Conservation (phyloP, 1,140 invertebrate species). For the Acromyrmex charruanus region DNA sequence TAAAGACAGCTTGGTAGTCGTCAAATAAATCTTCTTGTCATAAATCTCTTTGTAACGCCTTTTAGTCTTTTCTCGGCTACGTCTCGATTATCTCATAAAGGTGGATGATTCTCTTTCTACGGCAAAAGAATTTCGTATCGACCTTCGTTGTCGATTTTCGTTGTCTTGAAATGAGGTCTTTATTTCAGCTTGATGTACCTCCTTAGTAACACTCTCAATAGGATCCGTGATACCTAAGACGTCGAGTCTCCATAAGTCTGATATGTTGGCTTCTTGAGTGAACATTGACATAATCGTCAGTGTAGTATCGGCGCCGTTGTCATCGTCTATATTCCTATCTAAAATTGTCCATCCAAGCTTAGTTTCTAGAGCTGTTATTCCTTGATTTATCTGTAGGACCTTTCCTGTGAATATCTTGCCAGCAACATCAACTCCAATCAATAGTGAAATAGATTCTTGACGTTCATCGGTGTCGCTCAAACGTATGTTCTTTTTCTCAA, state of each 20-base stretch:
- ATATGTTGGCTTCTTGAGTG: not conserved
- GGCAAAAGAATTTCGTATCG: no score
- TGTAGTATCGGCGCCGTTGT: not conserved
- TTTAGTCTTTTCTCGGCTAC: no score
- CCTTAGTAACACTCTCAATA: not conserved
- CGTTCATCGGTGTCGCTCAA: not conserved
- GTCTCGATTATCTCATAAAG: no score
- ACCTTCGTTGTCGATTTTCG: no score
- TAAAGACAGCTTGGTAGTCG: no score
- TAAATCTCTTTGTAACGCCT: no score
- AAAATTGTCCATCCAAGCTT: constrained; percentile 77
- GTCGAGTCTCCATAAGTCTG: no score
- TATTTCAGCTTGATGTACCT: no score
- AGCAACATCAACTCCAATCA: constrained; percentile 77
- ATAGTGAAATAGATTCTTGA: not conserved
- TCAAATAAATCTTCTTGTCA: no score
- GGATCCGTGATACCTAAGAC: no score
- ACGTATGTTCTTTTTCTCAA: not conserved
- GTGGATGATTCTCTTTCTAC: no score
- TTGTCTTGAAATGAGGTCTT: no score
- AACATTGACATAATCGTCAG: not conserved
- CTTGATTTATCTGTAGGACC: constrained; percentile 49
- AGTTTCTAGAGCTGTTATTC: constrained; percentile 75
- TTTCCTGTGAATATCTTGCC: constrained; percentile 77
- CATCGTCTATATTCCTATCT: constrained; percentile 53